Evolutionary conservation across 2,113 vertebrate species (phyloP).

Genomic region (Beaufortia kweichowensis): DNA sequence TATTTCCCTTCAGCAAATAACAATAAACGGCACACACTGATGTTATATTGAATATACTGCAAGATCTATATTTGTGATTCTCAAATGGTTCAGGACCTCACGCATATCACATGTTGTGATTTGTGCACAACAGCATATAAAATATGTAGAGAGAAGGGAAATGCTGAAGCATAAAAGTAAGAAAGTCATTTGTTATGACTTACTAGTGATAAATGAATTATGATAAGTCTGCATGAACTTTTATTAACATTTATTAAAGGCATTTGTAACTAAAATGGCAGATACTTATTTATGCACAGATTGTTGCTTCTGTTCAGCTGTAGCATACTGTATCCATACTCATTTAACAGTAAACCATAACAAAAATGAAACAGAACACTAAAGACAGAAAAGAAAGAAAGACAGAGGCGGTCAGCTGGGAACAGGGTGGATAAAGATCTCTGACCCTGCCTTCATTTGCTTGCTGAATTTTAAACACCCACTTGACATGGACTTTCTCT

Average conservation of each 20-base stretch:
- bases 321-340: neutral
- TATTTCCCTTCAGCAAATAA: neutral
- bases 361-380: neutral
- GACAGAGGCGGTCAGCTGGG: conserved; percentile 22
- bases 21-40: neutral
- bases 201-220: too few relatives aligned
- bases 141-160: too few relatives aligned
- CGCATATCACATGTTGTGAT: too few relatives aligned
- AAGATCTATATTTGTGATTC: neutral
- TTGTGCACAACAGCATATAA: too few relatives aligned
- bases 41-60: neutral
- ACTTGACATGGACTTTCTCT: neutral
- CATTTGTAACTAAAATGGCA: too few relatives aligned
- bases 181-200: too few relatives aligned
- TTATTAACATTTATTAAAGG: neutral
- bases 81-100: too few relatives aligned
- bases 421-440: conserved; percentile 27
- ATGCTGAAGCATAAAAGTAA: too few relatives aligned
- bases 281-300: neutral
- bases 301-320: neutral
- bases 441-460: conserved; percentile 12
- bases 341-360: neutral
- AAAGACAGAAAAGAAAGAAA: neutral
- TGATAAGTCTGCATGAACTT: neutral
- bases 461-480: conserved; percentile 33